Evolutionary conservation across 2,888 invertebrate genomes (phyloP).

Genomic region (Didymodactylos carnosus): DNA sequence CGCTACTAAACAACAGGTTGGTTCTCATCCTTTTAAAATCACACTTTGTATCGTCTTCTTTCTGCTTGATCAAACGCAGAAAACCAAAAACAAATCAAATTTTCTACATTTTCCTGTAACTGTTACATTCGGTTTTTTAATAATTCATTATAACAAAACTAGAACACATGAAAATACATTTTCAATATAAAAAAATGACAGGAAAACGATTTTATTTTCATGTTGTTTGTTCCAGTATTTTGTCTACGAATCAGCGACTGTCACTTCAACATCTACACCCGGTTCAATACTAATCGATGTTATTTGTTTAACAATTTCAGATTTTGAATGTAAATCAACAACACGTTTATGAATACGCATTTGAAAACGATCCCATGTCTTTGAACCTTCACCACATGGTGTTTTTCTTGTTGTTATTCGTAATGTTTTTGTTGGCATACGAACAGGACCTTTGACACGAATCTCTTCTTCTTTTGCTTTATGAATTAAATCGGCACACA

Average conservation of each 20-base stretch:
- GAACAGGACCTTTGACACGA: constrained; percentile 89
- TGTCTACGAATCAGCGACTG: constrained; percentile 60
- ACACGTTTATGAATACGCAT: constrained; percentile 98
- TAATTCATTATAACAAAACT: too few relatives aligned
- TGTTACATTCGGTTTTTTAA: too few relatives aligned
- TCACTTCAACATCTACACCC: constrained; percentile 96
- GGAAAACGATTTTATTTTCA: too few relatives aligned
- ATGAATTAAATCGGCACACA: constrained; percentile 81
- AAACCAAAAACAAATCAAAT: too few relatives aligned
- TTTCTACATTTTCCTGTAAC: too few relatives aligned
- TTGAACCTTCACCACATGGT: constrained; percentile 98
- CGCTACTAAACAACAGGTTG: too few relatives aligned
- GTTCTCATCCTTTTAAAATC: too few relatives aligned
- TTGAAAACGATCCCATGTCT: constrained; percentile 93
- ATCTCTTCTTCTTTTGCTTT: constrained; percentile 90
- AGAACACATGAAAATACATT: too few relatives aligned
- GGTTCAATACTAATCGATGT: constrained; percentile 71
- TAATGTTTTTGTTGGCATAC: constrained; percentile 92
- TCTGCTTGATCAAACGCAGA: too few relatives aligned
- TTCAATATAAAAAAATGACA: too few relatives aligned
- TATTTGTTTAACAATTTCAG: constrained; percentile 96
- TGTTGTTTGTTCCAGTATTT: too few relatives aligned
- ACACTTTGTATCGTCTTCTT: too few relatives aligned
- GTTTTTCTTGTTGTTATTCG: constrained; percentile 97
- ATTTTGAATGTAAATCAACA: constrained; percentile 90